These are phyloP conservation scores for Catostomus latipinnis DNA, from an alignment of 2,797 vertebrate genomes.

Conservation along the genomic window DNA sequence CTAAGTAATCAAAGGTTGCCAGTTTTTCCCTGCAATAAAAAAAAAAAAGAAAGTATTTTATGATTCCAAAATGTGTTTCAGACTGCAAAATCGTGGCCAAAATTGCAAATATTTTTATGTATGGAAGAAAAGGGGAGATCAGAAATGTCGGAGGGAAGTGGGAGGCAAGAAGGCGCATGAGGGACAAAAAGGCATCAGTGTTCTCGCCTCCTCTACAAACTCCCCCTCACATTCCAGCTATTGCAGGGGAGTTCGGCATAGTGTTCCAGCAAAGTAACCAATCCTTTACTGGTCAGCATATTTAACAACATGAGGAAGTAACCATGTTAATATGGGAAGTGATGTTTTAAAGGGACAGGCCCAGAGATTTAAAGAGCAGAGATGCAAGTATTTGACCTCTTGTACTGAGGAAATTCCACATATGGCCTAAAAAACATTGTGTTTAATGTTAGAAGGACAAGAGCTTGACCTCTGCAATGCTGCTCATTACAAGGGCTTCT, in stretches of 20 bases:
- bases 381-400: constrained; percentile 10
- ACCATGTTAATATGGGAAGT: constrained; percentile 28
- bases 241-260: constrained; percentile 41
- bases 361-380: neutral
- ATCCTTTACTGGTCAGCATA: constrained; percentile 19
- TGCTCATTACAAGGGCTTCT: neutral
- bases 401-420: constrained; percentile 16
- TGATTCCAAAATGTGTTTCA: too few species aligned
- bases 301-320: constrained; percentile 39
- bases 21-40: too few species aligned
- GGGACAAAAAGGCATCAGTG: constrained; percentile 38
- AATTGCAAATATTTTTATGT: constrained; percentile 45
- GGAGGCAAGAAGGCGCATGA: constrained; percentile 5
- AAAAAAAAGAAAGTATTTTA: too few species aligned
- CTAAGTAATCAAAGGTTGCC: too few species aligned
- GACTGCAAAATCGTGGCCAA: too few species aligned
- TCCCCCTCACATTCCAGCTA: constrained; percentile 19
- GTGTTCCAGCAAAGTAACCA: neutral
- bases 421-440: constrained; percentile 22
- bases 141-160: constrained; percentile 42
- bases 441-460: constrained; percentile 31
- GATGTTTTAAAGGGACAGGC: constrained; percentile 31
- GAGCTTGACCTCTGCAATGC: constrained; percentile 4
- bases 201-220: constrained; percentile 31
- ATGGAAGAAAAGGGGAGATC: constrained; percentile 30